These are phyloP conservation scores for Excalfactoria chinensis DNA, from an alignment of 2,113 vertebrate species.

Conservation along the genomic window DNA sequence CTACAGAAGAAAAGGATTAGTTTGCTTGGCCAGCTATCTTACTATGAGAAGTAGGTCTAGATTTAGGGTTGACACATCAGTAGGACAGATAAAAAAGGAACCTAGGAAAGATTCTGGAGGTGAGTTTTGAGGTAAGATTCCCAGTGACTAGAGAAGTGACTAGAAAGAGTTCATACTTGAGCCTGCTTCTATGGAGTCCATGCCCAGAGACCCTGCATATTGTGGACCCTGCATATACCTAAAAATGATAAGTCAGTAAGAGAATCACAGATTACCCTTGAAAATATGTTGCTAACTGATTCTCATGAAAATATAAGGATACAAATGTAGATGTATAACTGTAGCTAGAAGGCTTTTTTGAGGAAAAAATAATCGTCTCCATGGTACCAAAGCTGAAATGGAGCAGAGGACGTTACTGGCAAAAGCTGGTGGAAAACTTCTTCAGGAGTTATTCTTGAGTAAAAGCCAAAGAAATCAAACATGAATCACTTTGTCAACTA, in stretches of 20 bases:
- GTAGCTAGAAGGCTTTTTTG: not conserved
- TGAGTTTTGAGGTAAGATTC: not conserved
- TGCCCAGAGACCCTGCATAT: accelerated
- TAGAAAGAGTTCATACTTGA: not conserved
- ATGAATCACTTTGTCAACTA: not conserved
- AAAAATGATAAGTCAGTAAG: not conserved
- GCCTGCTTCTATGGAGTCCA: accelerated
- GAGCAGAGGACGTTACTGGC: not conserved
- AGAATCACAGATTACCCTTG: not conserved
- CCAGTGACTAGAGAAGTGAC: not conserved
- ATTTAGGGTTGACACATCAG: not conserved
- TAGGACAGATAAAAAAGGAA: not conserved
- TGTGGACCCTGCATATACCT: not conserved
- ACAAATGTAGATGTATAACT: not conserved
- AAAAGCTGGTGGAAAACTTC: not conserved
- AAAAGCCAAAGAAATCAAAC: not conserved
- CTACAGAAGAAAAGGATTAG: not conserved
- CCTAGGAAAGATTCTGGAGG: not conserved
- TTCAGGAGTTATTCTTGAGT: not conserved
- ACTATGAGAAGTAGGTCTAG: accelerated
- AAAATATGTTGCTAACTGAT: not conserved
- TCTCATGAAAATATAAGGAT: not conserved
- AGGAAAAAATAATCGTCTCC: not conserved
- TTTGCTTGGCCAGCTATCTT: not conserved
- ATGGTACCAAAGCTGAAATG: not conserved